Conservation (phyloP, 2,797 vertebrate species). For the Microctenopoma steveboyesi region DNA sequence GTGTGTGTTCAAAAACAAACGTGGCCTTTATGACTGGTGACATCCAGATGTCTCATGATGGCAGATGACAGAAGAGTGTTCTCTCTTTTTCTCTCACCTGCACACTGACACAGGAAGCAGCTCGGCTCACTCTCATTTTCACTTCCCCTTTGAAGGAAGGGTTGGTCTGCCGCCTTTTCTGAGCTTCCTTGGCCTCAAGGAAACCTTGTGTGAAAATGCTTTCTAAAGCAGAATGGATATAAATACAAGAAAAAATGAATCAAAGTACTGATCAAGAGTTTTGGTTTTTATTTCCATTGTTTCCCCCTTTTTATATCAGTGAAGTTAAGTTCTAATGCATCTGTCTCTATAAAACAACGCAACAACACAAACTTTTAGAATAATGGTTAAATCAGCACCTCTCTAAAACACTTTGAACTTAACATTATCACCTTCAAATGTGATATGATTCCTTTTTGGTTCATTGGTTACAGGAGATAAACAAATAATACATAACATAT, state of each 20-base stretch:
- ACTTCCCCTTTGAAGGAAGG: constrained; percentile 68
- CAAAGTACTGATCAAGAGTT: no score
- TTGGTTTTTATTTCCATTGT: no score
- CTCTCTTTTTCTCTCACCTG: constrained; percentile 67
- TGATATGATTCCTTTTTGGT: no score
- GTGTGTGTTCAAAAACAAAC: constrained; percentile 15
- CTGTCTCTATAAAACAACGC: no score
- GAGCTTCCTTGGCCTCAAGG: constrained; percentile 16
- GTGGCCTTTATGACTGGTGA: background rate
- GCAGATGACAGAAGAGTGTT: constrained; percentile 32
- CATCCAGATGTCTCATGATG: constrained; percentile 44
- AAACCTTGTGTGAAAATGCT: constrained; percentile 4
- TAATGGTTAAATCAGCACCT: no score
- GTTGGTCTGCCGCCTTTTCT: constrained; percentile 33
- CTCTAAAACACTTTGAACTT: no score
- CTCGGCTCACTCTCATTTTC: constrained; percentile 56
- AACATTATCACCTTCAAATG: no score
- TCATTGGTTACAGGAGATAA: no score
- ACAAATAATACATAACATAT: no score
- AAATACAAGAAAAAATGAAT: background rate
- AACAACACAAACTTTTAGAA: no score
- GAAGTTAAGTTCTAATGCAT: no score
- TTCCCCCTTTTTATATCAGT: no score
- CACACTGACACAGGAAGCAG: constrained; percentile 73
- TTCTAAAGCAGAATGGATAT: constrained; percentile 11